Evolutionary conservation across 2,113 vertebrate genomes (phyloP), one percentile per base, ranked within the genome.

Genomic region (Mesocricetus auratus): DNA sequence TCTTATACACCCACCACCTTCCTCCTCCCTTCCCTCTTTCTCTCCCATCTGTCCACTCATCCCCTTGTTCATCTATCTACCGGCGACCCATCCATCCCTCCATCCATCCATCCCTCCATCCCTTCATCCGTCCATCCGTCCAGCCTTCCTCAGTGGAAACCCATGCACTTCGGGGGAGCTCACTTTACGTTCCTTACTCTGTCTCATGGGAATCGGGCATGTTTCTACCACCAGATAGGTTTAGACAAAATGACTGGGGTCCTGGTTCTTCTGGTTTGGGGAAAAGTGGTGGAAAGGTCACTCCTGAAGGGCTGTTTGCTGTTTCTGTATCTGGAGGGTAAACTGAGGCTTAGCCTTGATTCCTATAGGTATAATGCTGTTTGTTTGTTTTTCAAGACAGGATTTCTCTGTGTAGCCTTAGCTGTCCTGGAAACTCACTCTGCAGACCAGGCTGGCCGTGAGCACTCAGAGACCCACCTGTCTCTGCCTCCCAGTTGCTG

Each of bases 11-110:
- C 73, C 62, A 17, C 17, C 16, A 36, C 58, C 19, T 73, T 75
- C 68, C 36, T 73, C 19, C 31, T 29, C 17, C 8, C 19, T 21
- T 0, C 42, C 2, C 1, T 73, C 31, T 2, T 1, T 47, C 31
- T 29, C 0, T 12, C 36, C 64, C 26, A 1, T 8, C 31, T 19
- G 0, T 11, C 33, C 33, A 7, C 19, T 24, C 11, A n/a, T n/a
- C n/a, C 33, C n/a, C n/a, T n/a, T n/a, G n/a, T n/a, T 15, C 22
- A 19, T n/a, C 60, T 50, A 17, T 58, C 31, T 24, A 5, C 31
- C 8, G 6, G 31, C n/a, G n/a, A n/a, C n/a, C 36, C 66, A 36
- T 12, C 47, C 4, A 36, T n/a, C 50, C 58, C 42, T 64, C n/a
- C 39, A 11, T 31, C 79, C 42, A 16, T 11, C 50, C 8, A 10